Conservation (phyloP, 2,888 invertebrate genomes). For the Metalampra italica region DNA sequence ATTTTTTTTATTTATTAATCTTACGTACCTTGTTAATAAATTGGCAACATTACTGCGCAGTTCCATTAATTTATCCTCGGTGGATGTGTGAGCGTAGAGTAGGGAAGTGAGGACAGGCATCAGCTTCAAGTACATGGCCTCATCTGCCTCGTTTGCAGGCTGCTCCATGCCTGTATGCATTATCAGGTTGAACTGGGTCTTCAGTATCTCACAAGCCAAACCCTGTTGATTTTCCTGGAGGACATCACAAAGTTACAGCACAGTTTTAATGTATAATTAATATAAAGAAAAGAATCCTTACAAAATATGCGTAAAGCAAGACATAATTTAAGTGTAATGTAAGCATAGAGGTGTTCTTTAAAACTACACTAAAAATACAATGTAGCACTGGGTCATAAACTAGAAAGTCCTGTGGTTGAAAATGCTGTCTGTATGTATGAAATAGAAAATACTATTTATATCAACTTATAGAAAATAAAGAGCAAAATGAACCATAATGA, state of each 20-base stretch:
- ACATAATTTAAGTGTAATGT: too few species aligned
- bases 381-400: too few species aligned
- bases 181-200: constrained; percentile 88
- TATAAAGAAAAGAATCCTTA: too few species aligned
- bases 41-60: constrained; percentile 90
- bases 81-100: constrained; percentile 78
- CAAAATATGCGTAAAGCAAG: too few species aligned
- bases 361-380: too few species aligned
- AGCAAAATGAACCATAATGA: neutral
- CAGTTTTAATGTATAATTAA: too few species aligned
- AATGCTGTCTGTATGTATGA: too few species aligned
- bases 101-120: constrained; percentile 85
- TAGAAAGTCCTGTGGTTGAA: too few species aligned
- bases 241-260: neutral
- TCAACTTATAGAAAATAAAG: neutral
- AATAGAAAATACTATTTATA: too few species aligned
- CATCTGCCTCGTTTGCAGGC: constrained; percentile 80
- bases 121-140: constrained; percentile 84
- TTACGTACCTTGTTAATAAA: constrained; percentile 82
- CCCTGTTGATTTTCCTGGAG: constrained; percentile 79
- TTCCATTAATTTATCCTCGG: constrained; percentile 80
- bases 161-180: constrained; percentile 64
- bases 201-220: constrained; percentile 85
- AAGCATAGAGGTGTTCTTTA: too few species aligned
- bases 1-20: too few species aligned